Conservation (phyloP, 2,797 vertebrate genomes). For the Botia kubotai region DNA sequence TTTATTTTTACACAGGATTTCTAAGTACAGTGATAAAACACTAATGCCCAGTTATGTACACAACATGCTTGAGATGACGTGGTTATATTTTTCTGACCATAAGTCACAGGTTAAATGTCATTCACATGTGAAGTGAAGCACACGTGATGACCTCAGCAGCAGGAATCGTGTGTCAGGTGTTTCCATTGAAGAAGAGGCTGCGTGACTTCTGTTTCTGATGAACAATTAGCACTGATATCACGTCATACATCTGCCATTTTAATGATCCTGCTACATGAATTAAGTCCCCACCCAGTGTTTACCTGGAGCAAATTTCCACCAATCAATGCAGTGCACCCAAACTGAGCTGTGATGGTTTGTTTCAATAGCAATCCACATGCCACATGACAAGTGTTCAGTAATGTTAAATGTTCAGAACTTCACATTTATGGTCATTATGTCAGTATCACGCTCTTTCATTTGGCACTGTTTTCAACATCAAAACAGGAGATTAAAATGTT, state of each 20-base stretch:
- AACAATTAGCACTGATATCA: constrained; percentile 16
- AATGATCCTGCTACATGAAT: not conserved
- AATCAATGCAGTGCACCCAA: not conserved
- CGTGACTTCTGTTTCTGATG: constrained; percentile 13
- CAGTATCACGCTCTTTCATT: not conserved
- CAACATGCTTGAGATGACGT: not conserved
- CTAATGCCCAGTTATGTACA: too few species aligned
- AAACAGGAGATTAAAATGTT: not conserved
- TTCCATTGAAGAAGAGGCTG: constrained; percentile 32
- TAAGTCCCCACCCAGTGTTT: constrained; percentile 6
- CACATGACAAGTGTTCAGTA: not conserved
- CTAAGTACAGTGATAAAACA: not conserved
- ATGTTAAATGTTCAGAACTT: too few species aligned
- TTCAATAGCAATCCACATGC: too few species aligned
- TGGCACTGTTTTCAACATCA: not conserved
- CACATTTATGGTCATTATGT: not conserved
- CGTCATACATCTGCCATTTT: constrained; percentile 12
- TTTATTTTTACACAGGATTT: constrained; percentile 2
- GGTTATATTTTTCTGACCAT: not conserved
- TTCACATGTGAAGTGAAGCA: constrained; percentile 22
- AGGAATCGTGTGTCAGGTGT: not conserved
- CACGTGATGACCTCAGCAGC: constrained; percentile 10
- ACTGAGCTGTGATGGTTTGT: too few species aligned
- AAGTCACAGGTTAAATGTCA: constrained; percentile 2
- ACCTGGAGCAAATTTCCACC: not conserved